These are phyloP conservation scores for Morelia viridis DNA, from an alignment of 2,797 vertebrate species.

Conservation along the genomic window DNA sequence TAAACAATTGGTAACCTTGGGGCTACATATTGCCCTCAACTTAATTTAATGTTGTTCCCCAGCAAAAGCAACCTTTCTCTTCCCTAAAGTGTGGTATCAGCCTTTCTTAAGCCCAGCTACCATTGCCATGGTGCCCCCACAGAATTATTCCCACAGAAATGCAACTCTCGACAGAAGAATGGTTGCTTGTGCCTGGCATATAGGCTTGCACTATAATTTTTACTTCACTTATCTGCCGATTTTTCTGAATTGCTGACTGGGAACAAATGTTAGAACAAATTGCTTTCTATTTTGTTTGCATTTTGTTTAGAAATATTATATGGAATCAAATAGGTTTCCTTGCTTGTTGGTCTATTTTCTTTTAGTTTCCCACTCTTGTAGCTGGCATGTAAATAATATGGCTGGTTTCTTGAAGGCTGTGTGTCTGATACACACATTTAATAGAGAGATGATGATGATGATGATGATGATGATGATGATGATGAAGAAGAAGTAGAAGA, in stretches of 20 bases:
- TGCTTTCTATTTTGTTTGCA: not conserved
- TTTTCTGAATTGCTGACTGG: not conserved
- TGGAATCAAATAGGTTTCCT: not conserved
- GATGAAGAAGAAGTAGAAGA: too few species aligned
- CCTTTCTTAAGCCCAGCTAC: not conserved
- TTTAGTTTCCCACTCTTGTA: not conserved
- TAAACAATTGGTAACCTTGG: not conserved
- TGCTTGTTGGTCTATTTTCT: not conserved
- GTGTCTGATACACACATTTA: not conserved
- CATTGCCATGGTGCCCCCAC: not conserved
- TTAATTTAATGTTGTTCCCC: not conserved
- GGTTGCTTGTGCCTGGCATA: not conserved
- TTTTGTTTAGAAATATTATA: not conserved
- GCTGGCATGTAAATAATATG: not conserved
- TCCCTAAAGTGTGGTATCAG: not conserved
- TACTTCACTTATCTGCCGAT: not conserved
- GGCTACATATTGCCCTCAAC: not conserved
- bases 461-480: too few species aligned
- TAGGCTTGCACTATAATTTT: not conserved
- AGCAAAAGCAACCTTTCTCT: not conserved
- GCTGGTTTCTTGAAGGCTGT: not conserved
- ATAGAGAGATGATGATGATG: not conserved
- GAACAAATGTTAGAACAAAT: not conserved
- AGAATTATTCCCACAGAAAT: not conserved
- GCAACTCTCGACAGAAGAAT: not conserved